These are phyloP conservation scores for Stegostoma tigrinum DNA, from an alignment of 2,113 vertebrate species.

Conservation along the genomic window DNA sequence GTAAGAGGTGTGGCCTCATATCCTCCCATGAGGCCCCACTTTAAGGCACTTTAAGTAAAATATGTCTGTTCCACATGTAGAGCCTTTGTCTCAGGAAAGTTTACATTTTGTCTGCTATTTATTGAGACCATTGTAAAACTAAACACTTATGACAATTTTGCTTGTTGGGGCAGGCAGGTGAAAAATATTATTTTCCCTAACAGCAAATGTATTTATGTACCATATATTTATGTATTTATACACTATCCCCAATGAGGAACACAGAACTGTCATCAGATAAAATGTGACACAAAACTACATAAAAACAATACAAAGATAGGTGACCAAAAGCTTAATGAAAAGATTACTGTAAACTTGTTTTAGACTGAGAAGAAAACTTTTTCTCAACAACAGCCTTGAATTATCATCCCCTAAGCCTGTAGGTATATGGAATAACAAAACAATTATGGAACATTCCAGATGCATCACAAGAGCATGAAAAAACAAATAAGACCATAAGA, in stretches of 20 bases:
- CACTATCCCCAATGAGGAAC: too few species aligned
- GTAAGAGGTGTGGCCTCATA: not conserved
- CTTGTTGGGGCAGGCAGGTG: too few species aligned
- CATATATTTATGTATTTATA: too few species aligned
- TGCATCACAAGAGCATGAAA: too few species aligned
- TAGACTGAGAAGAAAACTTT: not conserved
- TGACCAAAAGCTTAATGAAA: not conserved
- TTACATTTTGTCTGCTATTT: not conserved
- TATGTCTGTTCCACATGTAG: not conserved
- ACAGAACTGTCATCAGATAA: not conserved
- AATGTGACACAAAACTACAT: not conserved
- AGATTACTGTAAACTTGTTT: not conserved
- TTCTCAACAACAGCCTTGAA: not conserved
- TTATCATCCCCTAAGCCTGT: not conserved
- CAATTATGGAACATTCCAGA: too few species aligned
- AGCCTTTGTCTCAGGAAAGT: not conserved
- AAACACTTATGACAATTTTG: too few species aligned
- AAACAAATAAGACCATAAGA: too few species aligned
- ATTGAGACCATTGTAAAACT: not conserved
- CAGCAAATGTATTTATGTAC: too few species aligned
- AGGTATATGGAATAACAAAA: not conserved
- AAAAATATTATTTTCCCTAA: not conserved
- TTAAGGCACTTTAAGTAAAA: not conserved
- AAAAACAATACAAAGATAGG: not conserved
- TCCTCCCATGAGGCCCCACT: not conserved